phyloP scores from a whole-genome alignment of 2,797 vertebrate species.

The Chromis chromis region DNA sequence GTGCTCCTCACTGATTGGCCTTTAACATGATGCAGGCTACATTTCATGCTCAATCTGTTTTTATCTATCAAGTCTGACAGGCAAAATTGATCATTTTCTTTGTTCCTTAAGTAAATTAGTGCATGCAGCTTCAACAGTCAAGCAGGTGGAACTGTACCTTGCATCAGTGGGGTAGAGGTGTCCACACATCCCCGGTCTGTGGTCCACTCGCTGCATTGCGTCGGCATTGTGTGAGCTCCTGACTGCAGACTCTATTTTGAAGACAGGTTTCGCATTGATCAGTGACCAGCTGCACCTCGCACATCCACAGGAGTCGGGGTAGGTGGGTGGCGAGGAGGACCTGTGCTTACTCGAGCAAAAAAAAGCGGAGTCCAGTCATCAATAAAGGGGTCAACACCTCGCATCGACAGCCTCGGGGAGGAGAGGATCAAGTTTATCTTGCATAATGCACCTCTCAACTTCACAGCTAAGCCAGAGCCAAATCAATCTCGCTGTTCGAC shows the following conservation, averaged over 20 bases:
- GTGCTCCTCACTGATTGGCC: background rate
- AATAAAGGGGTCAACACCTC: constrained; percentile 69
- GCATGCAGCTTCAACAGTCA: constrained; percentile 27
- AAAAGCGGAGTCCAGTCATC: constrained; percentile 62
- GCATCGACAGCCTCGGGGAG: constrained; percentile 46
- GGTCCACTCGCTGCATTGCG: constrained; percentile 72
- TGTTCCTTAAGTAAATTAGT: constrained; percentile 6
- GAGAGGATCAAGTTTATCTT: constrained; percentile 67
- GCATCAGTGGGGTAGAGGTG: constrained; percentile 8
- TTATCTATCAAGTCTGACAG: background rate
- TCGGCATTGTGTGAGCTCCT: constrained; percentile 61
- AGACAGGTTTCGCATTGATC: constrained; percentile 67
- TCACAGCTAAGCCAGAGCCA: constrained; percentile 54
- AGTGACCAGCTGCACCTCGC: constrained; percentile 55
- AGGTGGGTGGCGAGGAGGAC: background rate
- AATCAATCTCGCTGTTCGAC: constrained; percentile 56
- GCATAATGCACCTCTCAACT: constrained; percentile 65
- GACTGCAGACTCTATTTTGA: constrained; percentile 61
- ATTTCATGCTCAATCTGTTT: constrained; percentile 13
- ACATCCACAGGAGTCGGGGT: constrained; percentile 16
- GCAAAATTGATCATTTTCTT: background rate
- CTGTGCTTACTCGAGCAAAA: constrained; percentile 77
- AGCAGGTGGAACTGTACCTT: constrained; percentile 61
- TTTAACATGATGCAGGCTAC: background rate
- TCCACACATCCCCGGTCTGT: constrained; percentile 49